These are phyloP conservation scores for Sinocyclocheilus anophthalmus DNA, from an alignment of 2,113 vertebrate genomes.

Conservation along the genomic window DNA sequence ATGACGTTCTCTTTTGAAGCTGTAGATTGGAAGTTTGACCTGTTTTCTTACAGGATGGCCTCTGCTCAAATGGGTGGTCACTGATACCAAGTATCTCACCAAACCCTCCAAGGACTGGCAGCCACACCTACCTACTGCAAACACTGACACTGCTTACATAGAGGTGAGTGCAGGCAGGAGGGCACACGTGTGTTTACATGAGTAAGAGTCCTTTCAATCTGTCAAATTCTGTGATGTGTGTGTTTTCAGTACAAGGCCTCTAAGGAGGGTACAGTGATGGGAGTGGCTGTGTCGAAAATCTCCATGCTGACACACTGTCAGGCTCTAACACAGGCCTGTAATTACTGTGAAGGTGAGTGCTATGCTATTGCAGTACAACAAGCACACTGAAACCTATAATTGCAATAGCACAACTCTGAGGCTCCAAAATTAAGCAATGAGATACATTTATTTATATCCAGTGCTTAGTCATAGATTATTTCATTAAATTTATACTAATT, in stretches of 20 bases:
- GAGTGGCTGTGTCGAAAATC: slow-evolving; percentile 91
- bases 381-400: not conserved
- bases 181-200: not conserved
- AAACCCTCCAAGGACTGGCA: slow-evolving; percentile 99
- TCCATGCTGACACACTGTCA: slow-evolving; percentile 96
- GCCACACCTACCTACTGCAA: slow-evolving; percentile 92
- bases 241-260: slow-evolving; percentile 91
- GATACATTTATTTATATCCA: not conserved
- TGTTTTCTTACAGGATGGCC: slow-evolving; percentile 86
- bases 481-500: not conserved
- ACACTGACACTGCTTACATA: slow-evolving; percentile 93
- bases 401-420: not conserved
- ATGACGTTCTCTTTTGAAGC: not conserved
- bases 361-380: not conserved
- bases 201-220: not conserved
- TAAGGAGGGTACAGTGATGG: slow-evolving; percentile 98
- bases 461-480: not conserved
- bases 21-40: not conserved
- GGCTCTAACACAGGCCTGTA: slow-evolving; percentile 94
- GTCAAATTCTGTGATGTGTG: slow-evolving; percentile 18
- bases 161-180: slow-evolving; percentile 76
- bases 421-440: not conserved
- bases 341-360: slow-evolving; percentile 93
- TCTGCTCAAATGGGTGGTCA: slow-evolving; percentile 97
- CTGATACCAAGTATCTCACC: slow-evolving; percentile 96